Base-by-base conservation (phyloP, 2,797 vertebrate genomes). In the Microhierax caerulescens region DNA sequence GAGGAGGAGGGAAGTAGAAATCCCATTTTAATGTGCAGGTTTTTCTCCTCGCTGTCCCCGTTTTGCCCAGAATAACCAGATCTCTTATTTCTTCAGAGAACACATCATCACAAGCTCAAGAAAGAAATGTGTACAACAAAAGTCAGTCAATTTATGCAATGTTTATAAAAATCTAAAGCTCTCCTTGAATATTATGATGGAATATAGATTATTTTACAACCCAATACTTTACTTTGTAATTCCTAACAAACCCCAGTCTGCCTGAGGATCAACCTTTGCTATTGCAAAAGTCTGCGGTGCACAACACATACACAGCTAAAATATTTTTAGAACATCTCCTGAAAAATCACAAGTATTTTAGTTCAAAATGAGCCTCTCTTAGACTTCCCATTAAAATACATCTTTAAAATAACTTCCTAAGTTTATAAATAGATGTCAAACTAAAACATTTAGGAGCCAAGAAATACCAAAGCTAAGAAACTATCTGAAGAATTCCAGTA, bases 351-450 rank as follows among this genome's bases (percentile, higher is more conserved):
- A 80, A 87, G 76, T 36, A 50, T 50, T 93, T 91, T 28, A 57
- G 60, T 51, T 85, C 41, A 75, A 91, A 86, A 87, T 45, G 18
- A 92, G n/a, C 34, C 74, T 81, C 74, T 79, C 74, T 72, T 70
- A 85, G 61, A 91, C 75, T 77, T 92, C 64, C 92, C 91, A 77
- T 85, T 91, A 61, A 93, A 87, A 93, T n/a, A 68, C 18, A 83
- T 80, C 53, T 91, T 94, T 80, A 90, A 93, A 97, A 96, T 96
- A 94, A 77, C 93, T 96, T 96, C 75, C 28, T 34, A 54, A 47
- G 50, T 83, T 68, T 88, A 94, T 92, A 96, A 96, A 94, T 91
- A 95, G 90, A 54, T 61, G 16, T 41, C 18, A 81, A 94, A 88
- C 37, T 57, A 64, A 95, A 93, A 88, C 20, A 25, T 70, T 91